Percentiles rank a stretch among this genome's conserved stretches.
These are phyloP conservation scores for Leptobrachium leishanense DNA, from an alignment of 2,113 vertebrate species.

Conservation along the genomic window DNA sequence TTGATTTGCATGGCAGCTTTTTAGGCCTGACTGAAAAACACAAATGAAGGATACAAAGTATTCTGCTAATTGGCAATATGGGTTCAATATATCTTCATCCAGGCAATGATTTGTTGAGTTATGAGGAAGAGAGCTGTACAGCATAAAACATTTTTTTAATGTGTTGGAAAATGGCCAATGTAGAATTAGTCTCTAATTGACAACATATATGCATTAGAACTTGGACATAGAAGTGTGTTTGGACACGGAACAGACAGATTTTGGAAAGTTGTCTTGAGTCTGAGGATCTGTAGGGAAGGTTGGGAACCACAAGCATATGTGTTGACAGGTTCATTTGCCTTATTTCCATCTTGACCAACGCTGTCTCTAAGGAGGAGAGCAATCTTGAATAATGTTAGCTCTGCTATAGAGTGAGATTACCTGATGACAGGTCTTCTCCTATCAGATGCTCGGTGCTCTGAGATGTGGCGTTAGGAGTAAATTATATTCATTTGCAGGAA, in stretches of 20 bases:
- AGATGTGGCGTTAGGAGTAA: slow-evolving; percentile 23
- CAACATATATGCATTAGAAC: too few relatives aligned
- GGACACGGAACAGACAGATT: background rate
- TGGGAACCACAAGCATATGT: slow-evolving; percentile 19
- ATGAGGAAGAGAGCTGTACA: too few relatives aligned
- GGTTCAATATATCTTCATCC: background rate
- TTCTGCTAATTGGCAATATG: background rate
- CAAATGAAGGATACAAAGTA: background rate
- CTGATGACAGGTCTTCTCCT: slow-evolving; percentile 21
- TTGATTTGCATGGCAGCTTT: background rate
- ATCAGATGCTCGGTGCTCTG: slow-evolving; percentile 8
- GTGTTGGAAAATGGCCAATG: too few relatives aligned
- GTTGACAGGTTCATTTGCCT: slow-evolving; percentile 43
- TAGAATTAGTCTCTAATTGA: too few relatives aligned
- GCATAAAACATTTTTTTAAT: too few relatives aligned
- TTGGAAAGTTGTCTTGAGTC: slow-evolving; percentile 19
- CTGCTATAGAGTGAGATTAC: slow-evolving; percentile 26
- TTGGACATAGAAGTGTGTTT: too few relatives aligned
- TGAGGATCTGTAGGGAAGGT: slow-evolving; percentile 8
- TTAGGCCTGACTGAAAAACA: background rate
- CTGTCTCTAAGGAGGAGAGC: slow-evolving; percentile 29
- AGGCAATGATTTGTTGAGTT: background rate
- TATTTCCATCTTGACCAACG: slow-evolving; percentile 32
- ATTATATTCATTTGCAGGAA: slow-evolving; percentile 28
- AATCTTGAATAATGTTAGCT: slow-evolving; percentile 28